Conservation (phyloP, 2,113 vertebrate genomes). For the Panurus biarmicus region DNA sequence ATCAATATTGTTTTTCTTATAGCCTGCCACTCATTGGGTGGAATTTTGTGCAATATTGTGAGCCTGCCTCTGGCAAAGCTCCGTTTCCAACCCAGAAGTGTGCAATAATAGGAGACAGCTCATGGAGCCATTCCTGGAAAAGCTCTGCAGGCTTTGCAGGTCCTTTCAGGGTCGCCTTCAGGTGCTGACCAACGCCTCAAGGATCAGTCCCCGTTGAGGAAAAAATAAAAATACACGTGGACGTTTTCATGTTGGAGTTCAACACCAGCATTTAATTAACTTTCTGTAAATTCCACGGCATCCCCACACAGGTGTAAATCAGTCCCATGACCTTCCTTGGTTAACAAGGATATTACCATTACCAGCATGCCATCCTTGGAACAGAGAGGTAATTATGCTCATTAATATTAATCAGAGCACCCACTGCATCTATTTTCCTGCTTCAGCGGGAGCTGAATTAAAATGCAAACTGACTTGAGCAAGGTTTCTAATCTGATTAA, state of each 20-base stretch:
- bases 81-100: not conserved
- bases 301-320: not conserved
- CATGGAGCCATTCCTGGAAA: not conserved
- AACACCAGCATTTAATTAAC: not conserved
- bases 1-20: conserved; percentile 9
- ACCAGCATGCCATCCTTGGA: not conserved
- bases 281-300: not conserved
- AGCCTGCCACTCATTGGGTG: not conserved
- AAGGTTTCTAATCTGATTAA: not conserved
- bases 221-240: rapidly evolving
- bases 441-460: not conserved
- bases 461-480: not conserved
- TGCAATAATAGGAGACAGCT: not conserved
- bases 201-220: rapidly evolving
- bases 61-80: conserved; percentile 21
- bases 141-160: not conserved
- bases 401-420: not conserved
- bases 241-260: not conserved
- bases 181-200: rapidly evolving
- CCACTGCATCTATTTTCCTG: not conserved
- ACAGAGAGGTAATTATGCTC: not conserved
- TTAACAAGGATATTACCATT: not conserved
- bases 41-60: not conserved
- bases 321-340: not conserved
- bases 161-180: not conserved